Evolutionary conservation across 1,140 invertebrate species (phyloP), one percentile per base, ranked within the genome.

Genomic region (Venturia canescens): DNA sequence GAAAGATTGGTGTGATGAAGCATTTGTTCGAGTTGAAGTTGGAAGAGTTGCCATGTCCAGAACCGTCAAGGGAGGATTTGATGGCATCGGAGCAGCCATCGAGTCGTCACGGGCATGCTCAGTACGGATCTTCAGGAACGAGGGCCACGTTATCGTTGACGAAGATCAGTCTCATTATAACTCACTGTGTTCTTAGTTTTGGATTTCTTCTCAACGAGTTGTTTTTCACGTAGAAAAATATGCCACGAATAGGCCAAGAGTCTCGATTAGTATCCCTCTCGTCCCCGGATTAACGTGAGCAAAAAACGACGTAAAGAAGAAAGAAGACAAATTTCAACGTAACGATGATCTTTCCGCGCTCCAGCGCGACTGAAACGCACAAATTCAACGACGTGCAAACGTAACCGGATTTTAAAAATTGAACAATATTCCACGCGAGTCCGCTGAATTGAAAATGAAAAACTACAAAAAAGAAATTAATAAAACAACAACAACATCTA

Each of bases 11-110:
- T 60, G 88, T 87, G 83, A 48, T 87, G 27, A 92, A 91, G 78
- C 89, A 91, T 29, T 87, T 96, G 48, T 93, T 95, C 74, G 92
- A 94, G 71, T 92, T 96, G 80, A 94, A 94, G 34, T 90, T 93
- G 1, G 94, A 95, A 66, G 90, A 94, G 63, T 87, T 96, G 75
- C 95, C 95, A 0, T 96, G 95, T 87, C 94, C 94, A 44, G 93
- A 94, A 79, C 78, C 87, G 34, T 85, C 89, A 63, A 87, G 87
- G 60, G 90, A 91, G 76, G 91, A 92, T 70, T 83, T 91, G 6
- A 90, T 91, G 90, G 90, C 90, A 2, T 92, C 91, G n/a, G 90
- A 91, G 71, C 89, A 91, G 26, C 90, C 91, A 9, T 91, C 90
- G 16, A 88, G 88, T 67, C 88, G 87, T 27, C 89, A 86, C 69